Evolutionary conservation across 2,888 invertebrate genomes (phyloP).

Genomic region (Cremastinae sp.): DNA sequence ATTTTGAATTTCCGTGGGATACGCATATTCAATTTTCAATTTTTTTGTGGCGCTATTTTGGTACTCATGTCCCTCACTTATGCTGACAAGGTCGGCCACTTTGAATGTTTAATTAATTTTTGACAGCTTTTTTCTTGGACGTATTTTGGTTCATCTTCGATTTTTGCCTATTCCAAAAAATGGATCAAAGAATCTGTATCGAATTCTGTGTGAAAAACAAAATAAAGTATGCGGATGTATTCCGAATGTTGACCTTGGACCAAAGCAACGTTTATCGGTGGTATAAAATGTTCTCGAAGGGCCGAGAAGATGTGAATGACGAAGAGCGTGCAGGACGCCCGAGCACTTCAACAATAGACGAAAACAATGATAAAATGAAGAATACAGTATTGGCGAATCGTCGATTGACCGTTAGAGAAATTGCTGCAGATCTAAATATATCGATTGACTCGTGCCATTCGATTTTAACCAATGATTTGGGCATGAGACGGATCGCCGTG

Average conservation of each 20-base stretch:
- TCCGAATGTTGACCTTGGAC: slow-evolving; percentile 42
- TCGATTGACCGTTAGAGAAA: slow-evolving; percentile 44
- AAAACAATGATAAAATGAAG: slow-evolving; percentile 67
- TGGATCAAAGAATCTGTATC: slow-evolving; percentile 45
- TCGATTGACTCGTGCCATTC: slow-evolving; percentile 54
- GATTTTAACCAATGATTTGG: too few relatives aligned
- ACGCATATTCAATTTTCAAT: too few relatives aligned
- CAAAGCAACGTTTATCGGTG: too few relatives aligned
- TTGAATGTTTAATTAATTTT: too few relatives aligned
- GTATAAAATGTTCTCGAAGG: slow-evolving; percentile 51
- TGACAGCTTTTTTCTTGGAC: too few relatives aligned
- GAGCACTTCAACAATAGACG: slow-evolving; percentile 62
- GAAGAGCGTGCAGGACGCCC: slow-evolving; percentile 53
- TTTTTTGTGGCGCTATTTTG: too few relatives aligned
- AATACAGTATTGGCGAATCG: slow-evolving; percentile 56
- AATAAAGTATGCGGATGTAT: slow-evolving; percentile 29
- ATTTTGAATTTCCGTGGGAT: too few relatives aligned
- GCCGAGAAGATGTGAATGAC: slow-evolving; percentile 45
- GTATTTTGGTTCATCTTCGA: too few relatives aligned
- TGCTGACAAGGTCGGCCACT: too few relatives aligned
- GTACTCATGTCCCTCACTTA: too few relatives aligned
- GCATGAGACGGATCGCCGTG: too few relatives aligned
- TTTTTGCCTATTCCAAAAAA: slow-evolving; percentile 44
- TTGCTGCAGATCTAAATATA: slow-evolving; percentile 47
- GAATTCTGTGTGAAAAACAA: slow-evolving; percentile 35